Base-by-base conservation (phyloP, 1,140 invertebrate genomes). In the Mya arenaria region DNA sequence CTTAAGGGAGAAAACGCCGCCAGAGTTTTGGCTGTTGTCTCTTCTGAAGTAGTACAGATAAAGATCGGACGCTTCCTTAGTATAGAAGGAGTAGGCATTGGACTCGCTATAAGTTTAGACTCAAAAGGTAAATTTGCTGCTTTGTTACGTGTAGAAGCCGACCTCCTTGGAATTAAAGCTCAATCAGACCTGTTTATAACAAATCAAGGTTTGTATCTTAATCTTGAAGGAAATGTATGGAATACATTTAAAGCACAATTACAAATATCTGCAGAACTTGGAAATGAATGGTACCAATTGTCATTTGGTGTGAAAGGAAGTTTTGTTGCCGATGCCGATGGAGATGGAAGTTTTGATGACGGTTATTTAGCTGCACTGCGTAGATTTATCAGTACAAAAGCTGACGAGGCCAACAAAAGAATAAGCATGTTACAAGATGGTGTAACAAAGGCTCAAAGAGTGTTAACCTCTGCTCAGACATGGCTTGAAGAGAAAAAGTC, bases 191-290 rank as follows among this genome's bases (percentile, higher is more conserved):
- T 77, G 1, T 77, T 65, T 23, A 17, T 77, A 15, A 44, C 39
- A 2, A 41, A 36, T 4, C 30, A 30, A 34, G 62, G 74, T 1
- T n/a, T 77, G 19, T 65, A 65, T 34, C 36, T 66, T 6, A 65
- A 65, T 65, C 10, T 77, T 4, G 74, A 77, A 77, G 74, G 37
- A 32, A 77, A 77, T 36, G 25, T 77, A 37, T 77, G 74, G 74
- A 36, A 63, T 65, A 65, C 63, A 25, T 78, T 68, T 58, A 66
- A 55, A 25, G 75, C 63, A 39, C 8, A 48, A 68, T 32, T 78
- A 25, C 10, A 34, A 17, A 63, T 78, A 4, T 68, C 52, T n/a
- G n/a, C n/a, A n/a, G 37, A 68, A 36, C 15, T 56, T 1, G 68
- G 34, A 17, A 32, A 69, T 0, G 25, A 25, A 2, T 75, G 74